These are phyloP conservation scores for Drosophila simulans DNA, from an alignment of 1,140 invertebrate species.

Conservation along the genomic window DNA sequence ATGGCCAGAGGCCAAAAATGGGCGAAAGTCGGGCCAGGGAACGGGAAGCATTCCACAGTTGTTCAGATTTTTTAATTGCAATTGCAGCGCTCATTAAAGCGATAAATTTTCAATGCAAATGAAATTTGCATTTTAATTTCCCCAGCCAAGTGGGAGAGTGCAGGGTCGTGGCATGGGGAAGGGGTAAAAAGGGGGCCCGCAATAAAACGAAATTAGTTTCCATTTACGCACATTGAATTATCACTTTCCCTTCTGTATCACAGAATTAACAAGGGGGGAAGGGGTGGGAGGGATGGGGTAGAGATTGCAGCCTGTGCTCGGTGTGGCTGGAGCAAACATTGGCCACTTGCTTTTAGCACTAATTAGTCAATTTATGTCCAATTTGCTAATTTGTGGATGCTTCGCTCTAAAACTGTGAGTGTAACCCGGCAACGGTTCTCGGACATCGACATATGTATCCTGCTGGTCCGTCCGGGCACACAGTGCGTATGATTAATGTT, in stretches of 20 bases:
- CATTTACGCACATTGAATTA: conserved; percentile 37
- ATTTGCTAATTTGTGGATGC: conserved; percentile 73
- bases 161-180: too few relatives aligned
- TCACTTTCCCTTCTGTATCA: conserved; percentile 3
- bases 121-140: conserved; percentile 55
- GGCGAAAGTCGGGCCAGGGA: conserved; percentile 1
- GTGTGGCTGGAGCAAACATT: conserved; percentile 47
- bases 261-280: too few relatives aligned
- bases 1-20: conserved; percentile 42
- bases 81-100: conserved; percentile 64
- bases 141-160: neutral
- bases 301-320: neutral
- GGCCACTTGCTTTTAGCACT: conserved; percentile 64
- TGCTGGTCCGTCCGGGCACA: conserved; percentile 22
- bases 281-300: too few relatives aligned
- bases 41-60: conserved; percentile 25
- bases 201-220: conserved; percentile 67
- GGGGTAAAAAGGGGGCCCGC: neutral
- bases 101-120: conserved; percentile 54
- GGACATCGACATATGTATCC: conserved; percentile 27
- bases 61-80: conserved; percentile 63
- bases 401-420: conserved; percentile 17
- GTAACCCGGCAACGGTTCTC: conserved; percentile 3
- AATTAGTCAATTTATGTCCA: conserved; percentile 75
- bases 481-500: conserved; percentile 78